These are phyloP conservation scores for Ammodytes marinus DNA, from an alignment of 2,113 vertebrate species.

Conservation along the genomic window DNA sequence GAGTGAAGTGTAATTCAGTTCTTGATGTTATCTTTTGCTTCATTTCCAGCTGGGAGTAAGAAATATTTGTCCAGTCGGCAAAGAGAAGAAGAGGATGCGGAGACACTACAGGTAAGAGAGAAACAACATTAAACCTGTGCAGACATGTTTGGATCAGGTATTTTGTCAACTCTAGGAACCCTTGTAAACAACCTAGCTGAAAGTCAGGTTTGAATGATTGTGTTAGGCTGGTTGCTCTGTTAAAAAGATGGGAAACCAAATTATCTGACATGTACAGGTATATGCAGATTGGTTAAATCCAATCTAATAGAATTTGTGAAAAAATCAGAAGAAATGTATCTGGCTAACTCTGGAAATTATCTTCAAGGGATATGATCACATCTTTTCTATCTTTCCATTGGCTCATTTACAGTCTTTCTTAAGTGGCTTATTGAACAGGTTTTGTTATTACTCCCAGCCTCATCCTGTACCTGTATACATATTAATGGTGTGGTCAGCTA, in stretches of 20 bases:
- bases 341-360: not conserved
- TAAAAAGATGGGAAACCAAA: not conserved
- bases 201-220: not conserved
- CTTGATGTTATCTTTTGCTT: conserved; percentile 4
- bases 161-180: not conserved
- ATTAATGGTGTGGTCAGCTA: too few relatives aligned
- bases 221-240: not conserved
- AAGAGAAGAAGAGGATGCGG: conserved; percentile 38
- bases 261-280: not conserved
- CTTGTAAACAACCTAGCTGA: not conserved
- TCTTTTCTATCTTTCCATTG: not conserved
- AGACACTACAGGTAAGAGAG: conserved; percentile 70
- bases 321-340: not conserved
- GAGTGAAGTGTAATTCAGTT: not conserved
- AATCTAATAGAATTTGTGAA: not conserved
- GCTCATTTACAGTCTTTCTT: not conserved
- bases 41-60: conserved; percentile 66
- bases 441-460: not conserved
- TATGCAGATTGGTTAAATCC: not conserved
- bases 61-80: conserved; percentile 55
- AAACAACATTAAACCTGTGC: not conserved
- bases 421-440: not conserved
- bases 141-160: not conserved
- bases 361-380: not conserved
- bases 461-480: too few relatives aligned